Conservation (phyloP, 2,113 vertebrate genomes). For the Aphyosemion australe region DNA sequence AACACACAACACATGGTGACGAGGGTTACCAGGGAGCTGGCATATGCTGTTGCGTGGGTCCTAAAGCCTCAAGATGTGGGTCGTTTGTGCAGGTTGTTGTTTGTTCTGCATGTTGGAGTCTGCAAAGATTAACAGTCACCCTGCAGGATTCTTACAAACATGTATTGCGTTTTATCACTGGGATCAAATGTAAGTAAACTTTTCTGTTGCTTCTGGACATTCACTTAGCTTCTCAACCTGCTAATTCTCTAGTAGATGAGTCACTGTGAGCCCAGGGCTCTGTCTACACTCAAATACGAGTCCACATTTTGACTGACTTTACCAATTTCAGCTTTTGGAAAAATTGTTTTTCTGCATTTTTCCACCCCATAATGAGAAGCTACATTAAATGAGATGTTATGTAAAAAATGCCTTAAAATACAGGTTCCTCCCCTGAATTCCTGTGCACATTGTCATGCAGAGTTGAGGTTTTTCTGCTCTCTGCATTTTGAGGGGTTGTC, state of each 20-base stretch:
- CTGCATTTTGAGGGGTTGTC: conserved; percentile 52
- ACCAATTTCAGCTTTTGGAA: conserved; percentile 54
- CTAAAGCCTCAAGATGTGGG: conserved; percentile 1
- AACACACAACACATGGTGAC: conserved; percentile 50
- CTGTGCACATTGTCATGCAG: conserved; percentile 79
- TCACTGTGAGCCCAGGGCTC: not conserved
- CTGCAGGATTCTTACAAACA: not conserved
- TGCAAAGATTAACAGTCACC: conserved; percentile 1
- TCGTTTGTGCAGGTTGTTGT: no score
- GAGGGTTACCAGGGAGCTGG: conserved; percentile 47
- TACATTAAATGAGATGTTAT: conserved; percentile 82
- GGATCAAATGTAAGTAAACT: not conserved
- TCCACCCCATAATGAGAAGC: conserved; percentile 76
- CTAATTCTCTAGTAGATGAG: conserved; percentile 29
- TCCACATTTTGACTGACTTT: conserved; percentile 41
- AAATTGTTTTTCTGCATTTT: conserved; percentile 70
- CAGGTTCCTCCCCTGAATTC: conserved; percentile 75
- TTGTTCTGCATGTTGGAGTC: not conserved
- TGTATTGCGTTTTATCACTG: not conserved
- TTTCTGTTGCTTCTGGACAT: not conserved
- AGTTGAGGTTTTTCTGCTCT: conserved; percentile 69
- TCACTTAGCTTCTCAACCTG: conserved; percentile 6
- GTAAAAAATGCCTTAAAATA: conserved; percentile 80
- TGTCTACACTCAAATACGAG: conserved; percentile 14
- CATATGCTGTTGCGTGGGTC: conserved; percentile 50